These are phyloP conservation scores for Loripinus fragilis DNA, from an alignment of 2,888 invertebrate genomes.

Conservation along the genomic window DNA sequence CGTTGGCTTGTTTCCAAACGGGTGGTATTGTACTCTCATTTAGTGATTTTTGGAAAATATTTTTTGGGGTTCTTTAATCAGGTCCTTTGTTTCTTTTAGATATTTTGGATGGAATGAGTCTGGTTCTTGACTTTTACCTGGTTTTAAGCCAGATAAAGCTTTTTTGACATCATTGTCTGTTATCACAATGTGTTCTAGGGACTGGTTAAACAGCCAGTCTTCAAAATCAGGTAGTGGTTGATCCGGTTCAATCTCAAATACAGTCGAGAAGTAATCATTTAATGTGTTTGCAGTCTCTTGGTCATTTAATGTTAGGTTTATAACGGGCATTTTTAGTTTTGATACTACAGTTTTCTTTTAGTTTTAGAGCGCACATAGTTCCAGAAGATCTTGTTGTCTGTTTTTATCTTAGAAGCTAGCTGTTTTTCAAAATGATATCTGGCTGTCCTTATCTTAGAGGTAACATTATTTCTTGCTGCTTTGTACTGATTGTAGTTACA, in stretches of 20 bases:
- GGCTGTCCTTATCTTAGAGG: background rate
- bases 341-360: background rate
- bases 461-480: background rate
- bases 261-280: background rate
- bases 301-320: background rate
- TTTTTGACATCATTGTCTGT: background rate
- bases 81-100: background rate
- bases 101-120: background rate
- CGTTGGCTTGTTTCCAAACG: constrained; percentile 23
- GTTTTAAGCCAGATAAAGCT: background rate
- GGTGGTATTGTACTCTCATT: constrained; percentile 17
- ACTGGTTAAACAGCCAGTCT: background rate
- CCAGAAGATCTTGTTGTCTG: background rate
- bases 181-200: background rate
- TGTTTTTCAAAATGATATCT: background rate
- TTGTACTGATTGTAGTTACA: background rate
- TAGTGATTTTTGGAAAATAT: constrained; percentile 19
- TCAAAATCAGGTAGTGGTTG: background rate
- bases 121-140: background rate
- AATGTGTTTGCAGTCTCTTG: background rate
- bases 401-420: background rate
- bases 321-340: background rate
- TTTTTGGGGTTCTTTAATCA: background rate
- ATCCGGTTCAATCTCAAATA: background rate
- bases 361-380: background rate